Percentiles rank a stretch among this genome's conserved stretches.
phyloP scores from a whole-genome alignment of 2,888 invertebrate genomes.

The Sussaba pulchella region DNA sequence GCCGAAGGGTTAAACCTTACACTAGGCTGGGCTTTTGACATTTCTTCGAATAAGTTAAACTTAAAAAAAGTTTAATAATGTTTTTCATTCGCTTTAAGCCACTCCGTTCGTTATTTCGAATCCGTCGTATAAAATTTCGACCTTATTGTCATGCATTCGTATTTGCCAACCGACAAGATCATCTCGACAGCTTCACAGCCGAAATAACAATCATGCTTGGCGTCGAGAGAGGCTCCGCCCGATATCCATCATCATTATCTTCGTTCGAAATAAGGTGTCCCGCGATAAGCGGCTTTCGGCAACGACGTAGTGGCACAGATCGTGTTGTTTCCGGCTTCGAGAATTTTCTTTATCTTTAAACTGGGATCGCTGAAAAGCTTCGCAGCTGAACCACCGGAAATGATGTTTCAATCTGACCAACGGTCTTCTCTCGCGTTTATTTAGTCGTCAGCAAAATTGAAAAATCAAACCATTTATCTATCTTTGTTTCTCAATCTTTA shows the following conservation, averaged over 20 bases:
- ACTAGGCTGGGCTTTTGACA: no score
- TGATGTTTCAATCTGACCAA: conserved; percentile 6
- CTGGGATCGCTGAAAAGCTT: background rate
- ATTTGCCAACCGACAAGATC: background rate
- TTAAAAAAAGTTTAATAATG: background rate
- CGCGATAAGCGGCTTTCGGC: conserved; percentile 45
- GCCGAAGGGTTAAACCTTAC: no score
- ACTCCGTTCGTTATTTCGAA: background rate
- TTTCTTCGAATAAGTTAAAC: no score
- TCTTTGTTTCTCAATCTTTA: no score
- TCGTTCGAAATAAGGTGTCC: background rate
- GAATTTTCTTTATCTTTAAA: conserved; percentile 42
- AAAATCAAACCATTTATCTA: no score
- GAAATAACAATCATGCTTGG: background rate
- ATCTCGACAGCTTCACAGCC: background rate
- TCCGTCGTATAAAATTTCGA: background rate
- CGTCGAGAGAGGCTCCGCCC: no score
- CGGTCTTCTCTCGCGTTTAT: background rate
- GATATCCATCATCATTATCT: background rate
- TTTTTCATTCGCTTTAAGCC: background rate
- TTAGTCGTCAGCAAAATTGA: background rate
- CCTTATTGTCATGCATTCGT: background rate
- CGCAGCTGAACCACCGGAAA: conserved; percentile 27
- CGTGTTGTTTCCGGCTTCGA: conserved; percentile 47
- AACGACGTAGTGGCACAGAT: conserved; percentile 20